phyloP scores from a whole-genome alignment of 2,797 vertebrate species.

The Artibeus lituratus region DNA sequence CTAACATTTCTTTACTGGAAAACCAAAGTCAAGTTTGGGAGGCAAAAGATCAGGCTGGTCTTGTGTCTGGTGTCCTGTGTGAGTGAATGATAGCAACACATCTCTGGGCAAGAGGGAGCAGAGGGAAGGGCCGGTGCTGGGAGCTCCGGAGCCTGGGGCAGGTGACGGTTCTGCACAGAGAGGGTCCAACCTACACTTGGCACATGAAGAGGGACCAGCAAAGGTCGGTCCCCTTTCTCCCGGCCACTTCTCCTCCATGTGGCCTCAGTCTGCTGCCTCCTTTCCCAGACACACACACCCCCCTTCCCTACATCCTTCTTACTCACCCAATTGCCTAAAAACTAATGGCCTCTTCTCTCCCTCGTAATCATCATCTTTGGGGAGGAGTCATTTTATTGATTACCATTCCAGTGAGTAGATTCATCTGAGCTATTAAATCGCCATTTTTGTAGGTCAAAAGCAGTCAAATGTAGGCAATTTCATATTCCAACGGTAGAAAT shows the following conservation, averaged over 20 bases:
- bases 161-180: not conserved
- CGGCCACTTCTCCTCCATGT: not conserved
- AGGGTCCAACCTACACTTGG: rapidly evolving
- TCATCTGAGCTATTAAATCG: not conserved
- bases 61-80: not conserved
- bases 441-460: not conserved
- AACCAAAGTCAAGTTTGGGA: not conserved
- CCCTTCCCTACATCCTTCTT: not conserved
- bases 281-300: not conserved
- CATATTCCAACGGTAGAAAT: not conserved
- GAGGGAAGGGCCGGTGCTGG: rapidly evolving
- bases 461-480: not conserved
- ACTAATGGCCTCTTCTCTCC: not conserved
- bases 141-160: not conserved
- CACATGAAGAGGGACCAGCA: rapidly evolving
- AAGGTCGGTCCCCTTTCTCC: not conserved
- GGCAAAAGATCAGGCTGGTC: not conserved
- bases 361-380: not conserved
- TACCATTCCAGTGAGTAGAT: not conserved
- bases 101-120: not conserved
- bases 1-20: not conserved
- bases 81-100: not conserved
- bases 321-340: not conserved
- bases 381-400: not conserved
- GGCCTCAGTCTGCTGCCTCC: not conserved